Evolutionary conservation across 2,888 invertebrate species (phyloP).

Genomic region (Hedychridium roseum): DNA sequence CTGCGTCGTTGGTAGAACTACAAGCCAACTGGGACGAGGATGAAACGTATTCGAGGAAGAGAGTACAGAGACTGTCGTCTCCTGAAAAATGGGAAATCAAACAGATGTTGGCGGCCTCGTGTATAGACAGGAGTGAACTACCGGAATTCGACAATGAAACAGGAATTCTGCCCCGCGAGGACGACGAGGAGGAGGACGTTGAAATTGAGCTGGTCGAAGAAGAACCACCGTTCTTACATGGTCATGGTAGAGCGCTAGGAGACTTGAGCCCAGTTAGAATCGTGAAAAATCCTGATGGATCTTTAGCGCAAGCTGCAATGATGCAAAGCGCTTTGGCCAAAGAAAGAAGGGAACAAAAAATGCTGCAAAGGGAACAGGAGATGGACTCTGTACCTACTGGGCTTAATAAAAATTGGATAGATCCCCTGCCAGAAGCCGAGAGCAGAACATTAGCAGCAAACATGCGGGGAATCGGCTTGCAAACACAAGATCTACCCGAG

Average conservation of each 20-base stretch:
- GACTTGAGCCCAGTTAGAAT: slow-evolving; percentile 94
- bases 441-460: slow-evolving; percentile 77
- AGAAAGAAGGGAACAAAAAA: slow-evolving; percentile 94
- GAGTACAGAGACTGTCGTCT: slow-evolving; percentile 91
- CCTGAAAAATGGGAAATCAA: slow-evolving; percentile 98
- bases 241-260: slow-evolving; percentile 89
- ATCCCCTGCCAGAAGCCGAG: slow-evolving; percentile 89
- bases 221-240: slow-evolving; percentile 94
- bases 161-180: slow-evolving; percentile 88
- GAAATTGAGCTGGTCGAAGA: slow-evolving; percentile 99
- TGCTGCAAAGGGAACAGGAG: slow-evolving; percentile 93
- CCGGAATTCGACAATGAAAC: slow-evolving; percentile 99
- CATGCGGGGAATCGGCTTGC: slow-evolving; percentile 84
- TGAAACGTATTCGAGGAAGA: slow-evolving; percentile 82
- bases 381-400: slow-evolving; percentile 85
- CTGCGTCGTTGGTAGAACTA: slow-evolving; percentile 68
- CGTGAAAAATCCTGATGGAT: slow-evolving; percentile 99
- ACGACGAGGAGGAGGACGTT: slow-evolving; percentile 95
- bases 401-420: slow-evolving; percentile 94
- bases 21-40: slow-evolving; percentile 74
- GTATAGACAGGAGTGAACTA: slow-evolving; percentile 79
- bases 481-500: slow-evolving; percentile 93
- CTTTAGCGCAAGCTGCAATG: slow-evolving; percentile 98
- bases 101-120: slow-evolving; percentile 69
- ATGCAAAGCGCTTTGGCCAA: slow-evolving; percentile 99